Base-by-base conservation (phyloP, 2,113 vertebrate genomes). In the Gobiocypris rarus region DNA sequence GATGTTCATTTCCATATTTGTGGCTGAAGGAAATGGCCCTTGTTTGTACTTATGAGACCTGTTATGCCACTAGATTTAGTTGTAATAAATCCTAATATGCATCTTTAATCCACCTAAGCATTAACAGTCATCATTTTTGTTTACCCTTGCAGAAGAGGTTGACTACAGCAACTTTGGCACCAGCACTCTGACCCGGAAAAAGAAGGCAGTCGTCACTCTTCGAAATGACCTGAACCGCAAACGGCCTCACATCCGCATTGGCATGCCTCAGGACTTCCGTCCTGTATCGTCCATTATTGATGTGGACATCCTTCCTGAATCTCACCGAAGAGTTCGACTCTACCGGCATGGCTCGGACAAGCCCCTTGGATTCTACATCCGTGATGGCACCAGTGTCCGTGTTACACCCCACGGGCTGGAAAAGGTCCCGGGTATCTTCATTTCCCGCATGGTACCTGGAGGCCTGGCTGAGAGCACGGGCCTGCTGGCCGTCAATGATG, bases 251-350 rank as follows among this genome's bases (percentile, higher is more conserved):
- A 96, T 99, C 83, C 96, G 95, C 86, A 99, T 99, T 0, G 95
- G 98, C 86, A 94, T 98, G 94, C 98, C 98, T 1, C 97, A 96
- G 11, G 98, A 99, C 92, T 99, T 99, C 89, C 94, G 98, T 17
- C 98, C 98, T 0, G 97, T 99, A 75, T 99, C 98, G 22, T 99
- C 98, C 89, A 97, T 99, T 90, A 99, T 99, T 0, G 98, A 99
- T 4, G 98, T 99, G 92, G 98, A 99, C 93, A 96, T 99, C 88
- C 94, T 99, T 41, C 98, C 98, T 0, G 98, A 99, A 89, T 99
- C 98, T 0, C 98, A 99, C 89, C 93, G 98, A 59, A 94, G 98
- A 0, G 98, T 99, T 26, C 92, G 98, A 24, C 93, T 99, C 24
- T 99, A 98, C 63, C 95, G 98, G 1, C 96, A 99, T 0, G 98